Percentiles rank a stretch among this genome's conserved stretches.
phyloP scores from a whole-genome alignment of 2,113 vertebrate genomes.

The Microtus montanus region DNA sequence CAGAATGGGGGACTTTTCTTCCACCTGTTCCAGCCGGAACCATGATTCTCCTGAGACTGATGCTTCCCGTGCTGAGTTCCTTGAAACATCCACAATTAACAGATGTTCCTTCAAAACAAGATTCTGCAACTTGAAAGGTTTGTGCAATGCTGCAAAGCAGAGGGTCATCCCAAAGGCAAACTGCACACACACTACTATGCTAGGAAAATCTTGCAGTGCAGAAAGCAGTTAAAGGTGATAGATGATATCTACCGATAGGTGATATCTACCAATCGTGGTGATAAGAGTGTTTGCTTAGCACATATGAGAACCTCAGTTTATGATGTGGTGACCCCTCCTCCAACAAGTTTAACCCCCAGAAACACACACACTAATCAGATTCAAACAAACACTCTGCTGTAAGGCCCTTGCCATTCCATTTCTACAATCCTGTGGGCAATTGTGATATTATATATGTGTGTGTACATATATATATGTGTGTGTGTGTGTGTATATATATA shows the following conservation, averaged over 20 bases:
- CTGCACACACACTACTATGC: background rate
- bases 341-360: background rate
- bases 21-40: background rate
- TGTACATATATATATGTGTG: no score
- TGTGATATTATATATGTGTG: no score
- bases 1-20: background rate
- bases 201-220: slow-evolving; percentile 19
- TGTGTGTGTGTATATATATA: no score
- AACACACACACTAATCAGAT: background rate
- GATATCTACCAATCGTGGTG: background rate
- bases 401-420: background rate
- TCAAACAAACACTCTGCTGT: background rate
- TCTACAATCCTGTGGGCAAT: background rate
- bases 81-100: background rate
- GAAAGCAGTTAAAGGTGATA: background rate
- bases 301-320: background rate
- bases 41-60: background rate
- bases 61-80: background rate
- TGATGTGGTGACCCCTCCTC: no score
- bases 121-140: background rate
- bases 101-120: background rate
- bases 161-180: background rate
- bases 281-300: background rate
- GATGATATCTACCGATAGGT: no score
- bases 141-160: background rate